Evolutionary conservation across 1,140 invertebrate genomes (phyloP).

Genomic region (Chironomus striatipennis): DNA sequence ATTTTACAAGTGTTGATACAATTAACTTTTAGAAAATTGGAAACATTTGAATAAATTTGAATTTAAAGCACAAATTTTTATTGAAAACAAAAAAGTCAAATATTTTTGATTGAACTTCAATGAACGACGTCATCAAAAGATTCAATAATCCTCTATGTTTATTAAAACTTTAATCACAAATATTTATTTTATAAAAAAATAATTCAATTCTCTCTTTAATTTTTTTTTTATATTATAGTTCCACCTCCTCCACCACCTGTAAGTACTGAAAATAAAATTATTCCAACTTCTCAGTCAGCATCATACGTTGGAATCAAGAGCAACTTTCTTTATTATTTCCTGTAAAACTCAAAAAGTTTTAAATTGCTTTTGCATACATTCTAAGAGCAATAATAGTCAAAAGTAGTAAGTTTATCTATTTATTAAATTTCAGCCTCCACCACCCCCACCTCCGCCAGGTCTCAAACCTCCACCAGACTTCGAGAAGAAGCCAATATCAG

Average conservation of each 20-base stretch:
- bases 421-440: conserved; percentile 40
- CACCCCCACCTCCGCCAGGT: conserved; percentile 62
- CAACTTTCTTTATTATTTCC: background rate
- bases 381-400: background rate
- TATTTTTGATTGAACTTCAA: too few species aligned
- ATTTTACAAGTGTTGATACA: too few species aligned
- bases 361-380: background rate
- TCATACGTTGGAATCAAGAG: background rate
- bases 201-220: background rate
- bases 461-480: conserved; percentile 33
- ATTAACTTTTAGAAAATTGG: too few species aligned
- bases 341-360: background rate
- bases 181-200: background rate
- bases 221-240: conserved; percentile 32
- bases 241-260: conserved; percentile 36
- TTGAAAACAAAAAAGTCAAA: too few species aligned
- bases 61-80: too few species aligned
- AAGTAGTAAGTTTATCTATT: background rate
- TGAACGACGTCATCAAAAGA: too few species aligned
- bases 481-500: conserved; percentile 42
- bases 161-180: too few species aligned
- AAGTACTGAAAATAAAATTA: conserved; percentile 19
- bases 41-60: too few species aligned
- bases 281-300: background rate
- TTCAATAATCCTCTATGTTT: too few species aligned